Conservation (phyloP, 2,888 invertebrate genomes). For the Acronicta alni region DNA sequence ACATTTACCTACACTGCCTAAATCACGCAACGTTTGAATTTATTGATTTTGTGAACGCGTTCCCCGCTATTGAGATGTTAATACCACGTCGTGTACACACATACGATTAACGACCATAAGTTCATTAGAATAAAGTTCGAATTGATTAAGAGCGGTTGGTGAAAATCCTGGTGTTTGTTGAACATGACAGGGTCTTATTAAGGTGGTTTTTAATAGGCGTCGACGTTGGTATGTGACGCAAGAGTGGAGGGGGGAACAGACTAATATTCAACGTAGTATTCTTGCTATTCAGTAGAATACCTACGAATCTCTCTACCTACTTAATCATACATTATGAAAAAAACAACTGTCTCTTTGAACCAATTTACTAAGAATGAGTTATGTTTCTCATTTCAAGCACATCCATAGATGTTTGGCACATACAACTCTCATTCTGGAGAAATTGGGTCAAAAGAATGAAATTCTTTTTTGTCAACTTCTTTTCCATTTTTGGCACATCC, state of each 20-base stretch:
- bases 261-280: not conserved
- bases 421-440: no score
- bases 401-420: no score
- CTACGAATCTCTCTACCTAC: no score
- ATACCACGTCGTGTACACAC: slow-evolving; percentile 48
- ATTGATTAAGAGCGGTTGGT: slow-evolving; percentile 34
- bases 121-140: slow-evolving; percentile 43
- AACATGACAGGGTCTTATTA: slow-evolving; percentile 41
- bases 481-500: no score
- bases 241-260: not conserved
- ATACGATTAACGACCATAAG: slow-evolving; percentile 58
- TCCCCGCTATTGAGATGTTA: slow-evolving; percentile 67
- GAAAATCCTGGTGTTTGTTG: slow-evolving; percentile 33
- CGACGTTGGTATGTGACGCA: no score
- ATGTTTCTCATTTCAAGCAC: no score
- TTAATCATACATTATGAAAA: no score
- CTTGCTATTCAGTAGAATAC: no score
- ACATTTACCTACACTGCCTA: slow-evolving; percentile 51
- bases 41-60: slow-evolving; percentile 67
- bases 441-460: no score
- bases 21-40: slow-evolving; percentile 64
- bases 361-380: no score
- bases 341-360: no score
- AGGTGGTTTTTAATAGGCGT: slow-evolving; percentile 30
- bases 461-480: no score